Conservation (phyloP, 2,113 vertebrate genomes). For the Zosterops borbonicus region DNA sequence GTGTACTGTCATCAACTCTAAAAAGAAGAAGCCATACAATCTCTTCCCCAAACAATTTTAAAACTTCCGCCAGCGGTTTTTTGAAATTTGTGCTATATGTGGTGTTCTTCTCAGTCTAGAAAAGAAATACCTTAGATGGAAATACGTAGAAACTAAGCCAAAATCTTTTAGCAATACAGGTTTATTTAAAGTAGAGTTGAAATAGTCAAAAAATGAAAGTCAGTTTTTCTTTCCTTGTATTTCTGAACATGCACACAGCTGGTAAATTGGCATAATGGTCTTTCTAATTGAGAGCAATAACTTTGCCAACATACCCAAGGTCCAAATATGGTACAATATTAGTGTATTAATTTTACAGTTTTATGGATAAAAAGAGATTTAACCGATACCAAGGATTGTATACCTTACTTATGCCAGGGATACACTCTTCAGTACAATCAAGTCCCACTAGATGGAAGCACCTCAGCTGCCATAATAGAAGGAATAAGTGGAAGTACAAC, state of each 20-base stretch:
- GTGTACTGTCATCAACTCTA: not conserved
- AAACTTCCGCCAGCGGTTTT: not conserved
- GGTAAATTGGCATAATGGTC: not conserved
- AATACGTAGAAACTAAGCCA: not conserved
- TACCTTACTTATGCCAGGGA: not conserved
- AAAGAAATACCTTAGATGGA: not conserved
- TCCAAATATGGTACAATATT: not conserved
- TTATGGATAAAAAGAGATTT: not conserved
- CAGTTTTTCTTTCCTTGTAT: not conserved
- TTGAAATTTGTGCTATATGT: not conserved
- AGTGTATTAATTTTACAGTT: not conserved
- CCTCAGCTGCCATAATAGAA: not conserved
- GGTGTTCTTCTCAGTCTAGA: not conserved
- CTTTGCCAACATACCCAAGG: not conserved
- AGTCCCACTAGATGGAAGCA: not conserved
- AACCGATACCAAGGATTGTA: not conserved
- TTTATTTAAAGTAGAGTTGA: not conserved
- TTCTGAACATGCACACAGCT: not conserved
- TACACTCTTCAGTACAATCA: not conserved
- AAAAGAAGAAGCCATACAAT: not conserved
- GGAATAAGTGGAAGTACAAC: not conserved
- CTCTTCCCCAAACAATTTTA: not conserved
- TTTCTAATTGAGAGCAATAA: not conserved
- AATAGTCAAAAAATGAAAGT: not conserved
- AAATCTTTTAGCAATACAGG: not conserved